Evolutionary conservation across 2,888 invertebrate genomes (phyloP), one percentile per base, ranked within the genome.

Genomic region (Trachelus iudaicus): DNA sequence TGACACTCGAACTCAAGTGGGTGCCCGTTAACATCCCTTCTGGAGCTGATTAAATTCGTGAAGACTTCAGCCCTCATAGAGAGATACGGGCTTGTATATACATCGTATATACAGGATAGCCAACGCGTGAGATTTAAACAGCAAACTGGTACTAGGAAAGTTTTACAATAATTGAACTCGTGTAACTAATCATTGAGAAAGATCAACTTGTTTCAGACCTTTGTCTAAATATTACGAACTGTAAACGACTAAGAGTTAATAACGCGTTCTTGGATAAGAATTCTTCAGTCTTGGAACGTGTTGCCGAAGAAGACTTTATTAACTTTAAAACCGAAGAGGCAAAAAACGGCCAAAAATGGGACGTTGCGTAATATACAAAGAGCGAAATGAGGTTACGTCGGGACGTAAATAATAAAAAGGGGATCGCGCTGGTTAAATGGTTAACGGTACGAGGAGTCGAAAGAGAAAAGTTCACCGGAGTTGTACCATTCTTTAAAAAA

Each of bases 141-240:
- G 1, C 6, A 40, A 40, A 40, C 13, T 4, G 15, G 15, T 15
- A 40, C 15, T 15, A 15, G 1, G 40, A 1, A 4, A 40, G 15
- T 40, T 40, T 40, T 40, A 40, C 4, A 37, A 37, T 37, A 4
- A 40, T 40, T 15, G 6, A 40, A 40, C 1, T 15, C 6, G 15
- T 6, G 4, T 15, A 40, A 37, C 13, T 4, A 37, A 13, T 37
- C 12, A 37, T 13, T 13, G 4, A 37, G 37, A 13, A 37, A 37
- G 2, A 40, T 40, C 15, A 40, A 40, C 40, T 15, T 40, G 15
- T 15, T 40, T 40, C 15, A 6, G 68, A 71, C 69, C 71, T 77
- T 81, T 79, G 83, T 83, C 82, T 85, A 85, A 86, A 86, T 85
- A 6, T 40, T 40, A 40, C 6, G 15, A 6, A 40, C 40, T 40